phyloP scores from a whole-genome alignment of 2,888 invertebrate species.

The Steinernema carpocapsae region DNA sequence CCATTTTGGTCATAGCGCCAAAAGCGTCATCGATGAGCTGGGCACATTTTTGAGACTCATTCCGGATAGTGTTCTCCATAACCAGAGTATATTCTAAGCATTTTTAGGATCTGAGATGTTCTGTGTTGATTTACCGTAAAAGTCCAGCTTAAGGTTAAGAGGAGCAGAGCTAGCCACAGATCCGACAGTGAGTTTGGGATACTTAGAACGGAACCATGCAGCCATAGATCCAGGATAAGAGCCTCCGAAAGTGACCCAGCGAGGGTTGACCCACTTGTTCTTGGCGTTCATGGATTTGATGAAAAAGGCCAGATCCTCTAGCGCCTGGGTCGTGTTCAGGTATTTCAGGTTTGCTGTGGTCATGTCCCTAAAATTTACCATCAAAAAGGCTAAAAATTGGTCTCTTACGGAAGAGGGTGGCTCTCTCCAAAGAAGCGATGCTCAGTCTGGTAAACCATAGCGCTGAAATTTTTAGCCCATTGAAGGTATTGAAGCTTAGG shows the following conservation, averaged over 20 bases:
- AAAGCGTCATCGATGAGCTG: conserved; percentile 44
- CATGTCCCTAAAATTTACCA: conserved; percentile 73
- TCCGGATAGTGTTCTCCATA: conserved; percentile 51
- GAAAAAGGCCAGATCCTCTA: conserved; percentile 84
- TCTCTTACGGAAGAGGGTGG: conserved; percentile 1
- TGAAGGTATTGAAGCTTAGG: conserved; percentile 31
- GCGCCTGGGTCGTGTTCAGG: conserved; percentile 75
- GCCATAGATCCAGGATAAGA: conserved; percentile 93
- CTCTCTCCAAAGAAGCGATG: conserved; percentile 36
- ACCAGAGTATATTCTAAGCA: conserved; percentile 56
- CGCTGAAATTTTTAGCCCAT: conserved; percentile 39
- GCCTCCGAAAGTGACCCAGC: conserved; percentile 94
- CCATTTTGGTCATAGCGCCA: conserved; percentile 44
- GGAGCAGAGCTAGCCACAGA: conserved; percentile 89
- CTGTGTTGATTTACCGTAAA: conserved; percentile 75
- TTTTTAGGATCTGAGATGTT: neutral
- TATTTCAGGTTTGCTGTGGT: conserved; percentile 81
- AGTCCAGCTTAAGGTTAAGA: conserved; percentile 82
- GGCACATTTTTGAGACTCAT: conserved; percentile 46
- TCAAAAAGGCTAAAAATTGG: neutral
- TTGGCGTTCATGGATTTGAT: conserved; percentile 77
- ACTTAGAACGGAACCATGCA: conserved; percentile 85
- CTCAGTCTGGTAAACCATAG: conserved; percentile 36
- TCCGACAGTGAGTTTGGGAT: conserved; percentile 81
- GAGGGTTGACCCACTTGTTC: conserved; percentile 70